Conservation (phyloP, 1,140 invertebrate species). For the Tetraneura akinire region DNA sequence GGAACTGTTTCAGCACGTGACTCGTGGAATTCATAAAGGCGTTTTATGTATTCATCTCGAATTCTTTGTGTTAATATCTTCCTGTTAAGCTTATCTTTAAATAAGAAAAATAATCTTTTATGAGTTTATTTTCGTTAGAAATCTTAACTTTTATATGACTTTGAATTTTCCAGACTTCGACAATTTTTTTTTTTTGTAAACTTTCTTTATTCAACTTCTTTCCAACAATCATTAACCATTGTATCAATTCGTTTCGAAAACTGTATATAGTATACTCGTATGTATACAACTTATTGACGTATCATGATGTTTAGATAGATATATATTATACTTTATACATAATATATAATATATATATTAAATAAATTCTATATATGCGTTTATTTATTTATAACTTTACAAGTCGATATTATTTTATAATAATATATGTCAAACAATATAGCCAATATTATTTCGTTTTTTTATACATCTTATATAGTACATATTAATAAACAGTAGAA, state of each 20-base stretch:
- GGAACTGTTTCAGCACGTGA: slow-evolving; percentile 24
- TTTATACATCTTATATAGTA: no score
- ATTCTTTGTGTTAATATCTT: slow-evolving; percentile 35
- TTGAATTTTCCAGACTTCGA: not conserved
- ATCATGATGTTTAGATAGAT: no score
- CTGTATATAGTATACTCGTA: no score
- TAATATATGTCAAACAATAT: no score
- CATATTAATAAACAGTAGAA: no score
- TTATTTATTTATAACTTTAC: no score
- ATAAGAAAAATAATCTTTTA: slow-evolving; percentile 31
- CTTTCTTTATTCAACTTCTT: not conserved
- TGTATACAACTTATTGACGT: no score
- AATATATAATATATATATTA: no score
- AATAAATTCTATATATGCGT: no score
- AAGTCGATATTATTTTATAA: no score
- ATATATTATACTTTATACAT: no score
- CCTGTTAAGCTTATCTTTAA: slow-evolving; percentile 21
- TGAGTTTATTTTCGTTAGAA: slow-evolving; percentile 6
- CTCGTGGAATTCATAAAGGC: not conserved
- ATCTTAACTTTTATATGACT: slow-evolving; percentile 19
- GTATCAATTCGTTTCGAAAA: not conserved
- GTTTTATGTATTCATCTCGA: slow-evolving; percentile 46
- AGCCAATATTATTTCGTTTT: no score
- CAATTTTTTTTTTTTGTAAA: slow-evolving; percentile 10
- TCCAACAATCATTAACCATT: not conserved